phyloP scores from a whole-genome alignment of 2,888 invertebrate genomes.

The Cantharis rustica region DNA sequence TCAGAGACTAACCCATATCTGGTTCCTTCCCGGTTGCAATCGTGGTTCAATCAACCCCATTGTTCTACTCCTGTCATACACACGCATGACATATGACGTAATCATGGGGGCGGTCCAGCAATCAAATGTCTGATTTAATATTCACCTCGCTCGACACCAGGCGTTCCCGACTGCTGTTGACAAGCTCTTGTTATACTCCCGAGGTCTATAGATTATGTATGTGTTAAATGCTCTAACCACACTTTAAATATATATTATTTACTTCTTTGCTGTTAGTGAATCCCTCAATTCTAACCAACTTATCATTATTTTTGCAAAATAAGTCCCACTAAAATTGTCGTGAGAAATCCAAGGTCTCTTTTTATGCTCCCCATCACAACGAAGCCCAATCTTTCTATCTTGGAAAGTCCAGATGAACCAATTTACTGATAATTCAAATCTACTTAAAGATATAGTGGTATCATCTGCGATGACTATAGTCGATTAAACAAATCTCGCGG shows the following conservation, averaged over 20 bases:
- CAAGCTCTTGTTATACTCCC: slow-evolving; percentile 50
- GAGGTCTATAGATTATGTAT: slow-evolving; percentile 44
- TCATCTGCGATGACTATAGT: slow-evolving; percentile 43
- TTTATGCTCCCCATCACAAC: not conserved
- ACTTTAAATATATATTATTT: slow-evolving; percentile 47
- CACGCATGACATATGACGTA: slow-evolving; percentile 56
- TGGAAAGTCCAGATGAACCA: not conserved
- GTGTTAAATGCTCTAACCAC: slow-evolving; percentile 51
- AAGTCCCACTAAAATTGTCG: not conserved
- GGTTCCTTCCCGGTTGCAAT: slow-evolving; percentile 42
- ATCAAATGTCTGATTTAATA: slow-evolving; percentile 57
- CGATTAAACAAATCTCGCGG: slow-evolving; percentile 53
- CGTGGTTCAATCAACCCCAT: slow-evolving; percentile 53
- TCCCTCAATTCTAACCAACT: slow-evolving; percentile 5
- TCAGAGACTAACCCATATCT: slow-evolving; percentile 34
- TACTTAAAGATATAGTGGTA: slow-evolving; percentile 31
- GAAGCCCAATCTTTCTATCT: not conserved
- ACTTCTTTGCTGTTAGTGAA: slow-evolving; percentile 14
- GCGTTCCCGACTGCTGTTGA: slow-evolving; percentile 52
- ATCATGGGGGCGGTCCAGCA: slow-evolving; percentile 55
- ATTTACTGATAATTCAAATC: not conserved
- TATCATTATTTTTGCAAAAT: slow-evolving; percentile 4
- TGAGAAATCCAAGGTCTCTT: not conserved
- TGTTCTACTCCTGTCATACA: slow-evolving; percentile 53
- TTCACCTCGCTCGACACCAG: slow-evolving; percentile 53